These are phyloP conservation scores for Patella pellucida DNA, from an alignment of 2,888 invertebrate species.

Conservation along the genomic window DNA sequence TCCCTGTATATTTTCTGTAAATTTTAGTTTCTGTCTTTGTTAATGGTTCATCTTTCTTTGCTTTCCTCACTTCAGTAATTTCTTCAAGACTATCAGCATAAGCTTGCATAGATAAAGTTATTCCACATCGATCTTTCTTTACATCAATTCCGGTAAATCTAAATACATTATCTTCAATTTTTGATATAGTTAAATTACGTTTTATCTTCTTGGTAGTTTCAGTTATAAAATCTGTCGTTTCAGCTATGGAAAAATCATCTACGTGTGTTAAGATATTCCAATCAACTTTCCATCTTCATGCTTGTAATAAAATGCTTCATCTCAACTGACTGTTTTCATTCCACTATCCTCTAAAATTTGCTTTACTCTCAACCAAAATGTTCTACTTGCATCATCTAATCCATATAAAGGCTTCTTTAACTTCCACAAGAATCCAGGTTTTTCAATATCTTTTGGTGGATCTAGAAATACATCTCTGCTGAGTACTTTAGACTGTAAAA, in stretches of 20 bases:
- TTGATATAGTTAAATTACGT: background rate
- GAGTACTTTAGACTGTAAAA: too few relatives aligned
- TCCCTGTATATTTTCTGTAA: background rate
- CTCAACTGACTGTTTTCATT: slow-evolving; percentile 1
- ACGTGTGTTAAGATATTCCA: background rate
- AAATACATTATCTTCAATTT: background rate
- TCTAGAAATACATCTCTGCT: too few relatives aligned
- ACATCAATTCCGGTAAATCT: background rate
- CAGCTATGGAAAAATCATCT: background rate
- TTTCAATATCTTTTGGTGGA: too few relatives aligned
- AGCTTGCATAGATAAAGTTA: slow-evolving; percentile 6
- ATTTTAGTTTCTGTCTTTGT: slow-evolving; percentile 6
- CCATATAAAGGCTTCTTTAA: too few relatives aligned
- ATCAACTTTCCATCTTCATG: background rate
- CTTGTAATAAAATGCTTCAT: slow-evolving; percentile 6
- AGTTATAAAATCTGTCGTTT: slow-evolving; percentile 1
- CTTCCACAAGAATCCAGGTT: too few relatives aligned
- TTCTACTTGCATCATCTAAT: too few relatives aligned
- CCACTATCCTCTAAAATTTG: background rate
- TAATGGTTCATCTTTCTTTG: slow-evolving; percentile 6
- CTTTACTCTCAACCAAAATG: too few relatives aligned
- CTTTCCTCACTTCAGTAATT: background rate
- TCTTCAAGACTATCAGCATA: slow-evolving; percentile 6
- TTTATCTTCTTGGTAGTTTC: background rate
- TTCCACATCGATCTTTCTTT: background rate